Evolutionary conservation across 2,888 invertebrate species (phyloP), one percentile per base, ranked within the genome.

Genomic region (Mythimna lalbum): DNA sequence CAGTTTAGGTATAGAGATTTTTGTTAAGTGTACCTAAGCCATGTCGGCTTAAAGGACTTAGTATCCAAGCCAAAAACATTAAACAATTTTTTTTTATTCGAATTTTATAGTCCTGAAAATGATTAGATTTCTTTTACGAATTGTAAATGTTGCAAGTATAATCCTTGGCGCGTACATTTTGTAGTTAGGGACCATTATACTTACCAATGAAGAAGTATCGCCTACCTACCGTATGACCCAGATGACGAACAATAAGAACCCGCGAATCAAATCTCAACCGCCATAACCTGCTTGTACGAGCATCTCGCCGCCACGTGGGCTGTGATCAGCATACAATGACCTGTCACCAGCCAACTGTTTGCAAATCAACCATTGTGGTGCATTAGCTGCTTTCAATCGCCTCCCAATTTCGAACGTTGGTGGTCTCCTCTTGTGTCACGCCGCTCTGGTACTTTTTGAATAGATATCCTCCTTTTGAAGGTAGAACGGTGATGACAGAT

Each of bases 301-400:
- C 77, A 80, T 80, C 80, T 75, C 19, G 62, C 55, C 27, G 43
- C 57, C 81, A 81, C 84, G 84, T 79, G 86, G 85, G 85, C 81
- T 73, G 87, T 76, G 86, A 95, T 95, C 95, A 94, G 86, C 94
- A 95, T 95, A 95, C 95, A 95, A 95, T 94, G 93, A 91, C 91
- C 93, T 89, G 84, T 87, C 89, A 85, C 80, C 77, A 78, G 62
- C 50, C 90, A 90, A 90, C 93, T 93, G 94, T 94, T 94, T 94
- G 95, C 95, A 95, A 95, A 95, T 95, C 92, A 93, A 91, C 89
- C 91, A 91, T 90, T 89, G 90, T 89, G 82, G 71, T 76, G 90
- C 79, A 93, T 94, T 94, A 93, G 91, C 91, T 92, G 89, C 88
- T 89, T 90, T 91, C 90, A 87, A 90, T 90, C 87, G 87, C 83